phyloP scores from a whole-genome alignment of 2,888 invertebrate genomes.

The Druceiella hillmani region DNA sequence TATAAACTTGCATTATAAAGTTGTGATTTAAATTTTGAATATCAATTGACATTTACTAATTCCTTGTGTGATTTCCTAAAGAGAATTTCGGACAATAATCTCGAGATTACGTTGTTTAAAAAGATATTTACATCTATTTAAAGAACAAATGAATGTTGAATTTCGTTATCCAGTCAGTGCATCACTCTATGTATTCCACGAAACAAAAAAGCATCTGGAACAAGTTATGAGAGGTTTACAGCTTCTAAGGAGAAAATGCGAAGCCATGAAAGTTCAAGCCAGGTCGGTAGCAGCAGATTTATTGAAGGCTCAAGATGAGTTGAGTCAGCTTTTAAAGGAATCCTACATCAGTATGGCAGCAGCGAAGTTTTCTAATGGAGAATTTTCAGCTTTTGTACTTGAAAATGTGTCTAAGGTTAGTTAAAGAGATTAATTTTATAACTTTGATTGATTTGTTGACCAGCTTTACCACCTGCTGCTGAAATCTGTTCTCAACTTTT shows the following conservation, averaged over 20 bases:
- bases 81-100: too few relatives aligned
- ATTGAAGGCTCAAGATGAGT: slow-evolving; percentile 34
- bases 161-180: slow-evolving; percentile 44
- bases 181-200: slow-evolving; percentile 42
- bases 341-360: slow-evolving; percentile 45
- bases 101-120: too few relatives aligned
- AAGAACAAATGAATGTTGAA: slow-evolving; percentile 35
- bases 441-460: too few relatives aligned
- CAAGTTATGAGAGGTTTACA: slow-evolving; percentile 40
- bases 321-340: slow-evolving; percentile 38
- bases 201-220: slow-evolving; percentile 41
- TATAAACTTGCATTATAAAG: too few relatives aligned
- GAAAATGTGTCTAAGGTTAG: slow-evolving; percentile 44
- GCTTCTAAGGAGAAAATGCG: slow-evolving; percentile 38
- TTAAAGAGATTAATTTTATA: too few relatives aligned
- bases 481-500: too few relatives aligned
- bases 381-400: slow-evolving; percentile 43
- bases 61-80: too few relatives aligned
- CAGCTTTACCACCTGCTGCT: too few relatives aligned
- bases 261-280: slow-evolving; percentile 37
- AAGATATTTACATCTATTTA: not conserved
- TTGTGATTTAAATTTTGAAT: too few relatives aligned
- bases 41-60: too few relatives aligned
- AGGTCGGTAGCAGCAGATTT: slow-evolving; percentile 37
- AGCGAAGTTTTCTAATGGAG: slow-evolving; percentile 45